Percentiles rank a stretch among this genome's conserved stretches.
These are phyloP conservation scores for Sebastes matsubarae DNA, from an alignment of 2,797 vertebrate genomes.

Conservation along the genomic window DNA sequence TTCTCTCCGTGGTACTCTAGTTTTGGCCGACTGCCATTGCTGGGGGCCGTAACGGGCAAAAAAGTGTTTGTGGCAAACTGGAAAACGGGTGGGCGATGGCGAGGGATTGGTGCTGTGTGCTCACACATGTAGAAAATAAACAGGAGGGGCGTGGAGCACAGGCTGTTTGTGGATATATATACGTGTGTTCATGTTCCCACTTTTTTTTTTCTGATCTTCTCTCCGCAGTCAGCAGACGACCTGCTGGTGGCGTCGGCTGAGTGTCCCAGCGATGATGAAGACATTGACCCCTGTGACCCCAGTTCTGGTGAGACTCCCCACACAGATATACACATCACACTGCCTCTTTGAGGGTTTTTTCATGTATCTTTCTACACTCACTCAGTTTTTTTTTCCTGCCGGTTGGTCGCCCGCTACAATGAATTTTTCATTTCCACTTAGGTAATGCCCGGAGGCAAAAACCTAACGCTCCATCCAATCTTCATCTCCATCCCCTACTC, in stretches of 20 bases:
- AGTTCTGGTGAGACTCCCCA: conserved; percentile 92
- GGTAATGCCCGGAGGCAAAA: background rate
- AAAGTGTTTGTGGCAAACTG: conserved; percentile 55
- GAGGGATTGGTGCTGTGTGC: conserved; percentile 38
- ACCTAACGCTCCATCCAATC: conserved; percentile 32
- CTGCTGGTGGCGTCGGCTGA: conserved; percentile 98
- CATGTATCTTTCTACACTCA: background rate
- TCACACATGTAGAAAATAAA: conserved; percentile 63
- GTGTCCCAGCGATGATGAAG: conserved; percentile 98
- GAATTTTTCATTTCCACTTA: conserved; percentile 66
- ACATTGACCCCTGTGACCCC: conserved; percentile 98
- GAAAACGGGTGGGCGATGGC: conserved; percentile 57
- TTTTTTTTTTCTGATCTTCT: conserved; percentile 6
- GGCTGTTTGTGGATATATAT: background rate
- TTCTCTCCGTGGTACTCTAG: conserved; percentile 20
- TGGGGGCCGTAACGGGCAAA: conserved; percentile 43
- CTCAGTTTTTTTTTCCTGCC: background rate
- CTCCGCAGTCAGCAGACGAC: conserved; percentile 89
- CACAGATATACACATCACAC: background rate
- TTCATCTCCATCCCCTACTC: conserved; percentile 2
- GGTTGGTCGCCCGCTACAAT: conserved; percentile 32
- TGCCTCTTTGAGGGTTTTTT: background rate
- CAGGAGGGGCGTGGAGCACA: conserved; percentile 24
- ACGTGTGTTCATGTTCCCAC: background rate
- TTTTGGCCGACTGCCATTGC: conserved; percentile 58